These are phyloP conservation scores for Campylomormyrus numenius DNA, from an alignment of 2,113 vertebrate species.

Conservation along the genomic window DNA sequence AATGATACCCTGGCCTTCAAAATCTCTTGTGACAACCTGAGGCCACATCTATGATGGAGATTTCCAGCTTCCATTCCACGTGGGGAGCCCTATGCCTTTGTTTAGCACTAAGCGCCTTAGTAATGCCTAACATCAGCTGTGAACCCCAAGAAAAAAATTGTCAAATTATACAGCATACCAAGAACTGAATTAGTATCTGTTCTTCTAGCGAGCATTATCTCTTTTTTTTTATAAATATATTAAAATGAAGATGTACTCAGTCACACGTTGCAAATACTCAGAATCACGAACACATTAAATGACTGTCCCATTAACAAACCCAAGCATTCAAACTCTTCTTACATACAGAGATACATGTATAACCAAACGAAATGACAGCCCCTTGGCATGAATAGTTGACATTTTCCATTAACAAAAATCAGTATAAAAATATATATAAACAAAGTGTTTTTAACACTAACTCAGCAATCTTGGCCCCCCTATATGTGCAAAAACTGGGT, in stretches of 20 bases:
- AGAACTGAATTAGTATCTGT: slow-evolving; percentile 40
- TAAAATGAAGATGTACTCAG: slow-evolving; percentile 34
- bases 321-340: slow-evolving; percentile 46
- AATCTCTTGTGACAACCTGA: background rate
- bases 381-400: slow-evolving; percentile 48
- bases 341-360: slow-evolving; percentile 64
- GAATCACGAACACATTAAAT: slow-evolving; percentile 30
- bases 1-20: background rate
- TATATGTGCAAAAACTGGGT: slow-evolving; percentile 58
- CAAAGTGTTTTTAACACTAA: slow-evolving; percentile 62
- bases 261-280: slow-evolving; percentile 17
- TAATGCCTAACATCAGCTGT: background rate
- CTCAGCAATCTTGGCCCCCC: slow-evolving; percentile 56
- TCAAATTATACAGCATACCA: slow-evolving; percentile 5
- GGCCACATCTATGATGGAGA: background rate
- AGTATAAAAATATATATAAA: slow-evolving; percentile 68
- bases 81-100: background rate
- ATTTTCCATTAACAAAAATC: slow-evolving; percentile 49
- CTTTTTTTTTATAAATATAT: slow-evolving; percentile 50
- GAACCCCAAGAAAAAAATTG: slow-evolving; percentile 3
- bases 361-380: slow-evolving; percentile 52
- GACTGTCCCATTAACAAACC: slow-evolving; percentile 42
- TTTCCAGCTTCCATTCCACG: background rate
- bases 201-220: slow-evolving; percentile 40
- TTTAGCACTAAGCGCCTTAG: background rate